A percentile compares a stretch with the other conserved stretches of the same genome.
These are phyloP conservation scores for Felis chaus DNA, from an alignment of 2,113 vertebrate species.

Conservation along the genomic window DNA sequence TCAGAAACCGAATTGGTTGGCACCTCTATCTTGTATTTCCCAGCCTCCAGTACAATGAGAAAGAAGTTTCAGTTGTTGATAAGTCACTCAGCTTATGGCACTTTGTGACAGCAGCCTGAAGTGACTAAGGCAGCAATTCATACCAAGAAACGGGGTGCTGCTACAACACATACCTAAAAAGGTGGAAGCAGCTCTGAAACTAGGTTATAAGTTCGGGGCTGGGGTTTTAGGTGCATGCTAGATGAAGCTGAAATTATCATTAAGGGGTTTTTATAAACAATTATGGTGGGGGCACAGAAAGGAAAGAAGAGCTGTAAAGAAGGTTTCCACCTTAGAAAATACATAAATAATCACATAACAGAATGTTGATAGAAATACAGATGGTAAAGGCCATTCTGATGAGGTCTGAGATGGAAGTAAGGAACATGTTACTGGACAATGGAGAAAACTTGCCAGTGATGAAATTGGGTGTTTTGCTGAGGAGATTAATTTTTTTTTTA, in stretches of 20 bases:
- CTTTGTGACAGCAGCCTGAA: neutral
- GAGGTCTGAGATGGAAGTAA: neutral
- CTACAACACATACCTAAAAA: neutral
- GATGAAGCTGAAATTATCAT: neutral
- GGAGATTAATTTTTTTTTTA: too few species aligned
- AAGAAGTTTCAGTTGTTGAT: neutral
- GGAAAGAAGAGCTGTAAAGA: neutral
- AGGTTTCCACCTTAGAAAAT: neutral
- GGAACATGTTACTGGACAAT: neutral
- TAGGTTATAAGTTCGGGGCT: neutral
- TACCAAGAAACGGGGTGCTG: neutral
- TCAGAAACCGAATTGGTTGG: neutral
- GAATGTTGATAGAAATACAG: neutral
- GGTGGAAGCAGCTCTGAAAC: neutral
- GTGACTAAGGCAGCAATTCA: neutral
- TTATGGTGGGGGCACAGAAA: neutral
- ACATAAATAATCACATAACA: neutral
- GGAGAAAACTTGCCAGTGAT: neutral
- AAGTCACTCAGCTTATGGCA: neutral
- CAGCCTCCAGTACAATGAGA: neutral
- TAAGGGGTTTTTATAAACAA: neutral
- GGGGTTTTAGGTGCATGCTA: neutral
- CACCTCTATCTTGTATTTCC: neutral
- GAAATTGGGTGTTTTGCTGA: neutral
- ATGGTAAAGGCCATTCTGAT: neutral